These are phyloP conservation scores for Pachyseris speciosa DNA, from an alignment of 64 coral and sea anemone genomes.

Conservation along the genomic window DNA sequence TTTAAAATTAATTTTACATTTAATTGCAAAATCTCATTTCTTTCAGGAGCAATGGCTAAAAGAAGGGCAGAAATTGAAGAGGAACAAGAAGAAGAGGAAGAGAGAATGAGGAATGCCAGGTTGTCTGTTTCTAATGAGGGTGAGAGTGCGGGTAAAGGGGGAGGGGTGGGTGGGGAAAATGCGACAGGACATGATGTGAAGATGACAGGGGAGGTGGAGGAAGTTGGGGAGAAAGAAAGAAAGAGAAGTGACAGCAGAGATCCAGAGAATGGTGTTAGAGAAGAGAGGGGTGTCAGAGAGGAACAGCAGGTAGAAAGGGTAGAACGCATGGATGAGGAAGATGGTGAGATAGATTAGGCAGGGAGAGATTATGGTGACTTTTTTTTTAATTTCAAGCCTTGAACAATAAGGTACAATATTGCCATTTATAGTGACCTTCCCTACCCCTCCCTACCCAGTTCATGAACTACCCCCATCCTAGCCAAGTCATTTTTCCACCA, in stretches of 20 bases:
- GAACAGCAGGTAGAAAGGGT: constrained; percentile 26
- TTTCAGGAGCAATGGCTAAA: constrained; percentile 74
- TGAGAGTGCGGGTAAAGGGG: constrained; percentile 41
- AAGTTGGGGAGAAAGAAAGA: neutral
- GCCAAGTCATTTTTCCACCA: neutral
- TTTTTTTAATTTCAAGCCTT: neutral
- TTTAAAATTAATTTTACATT: neutral
- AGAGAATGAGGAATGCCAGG: constrained; percentile 47
- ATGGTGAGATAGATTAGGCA: constrained; percentile 14
- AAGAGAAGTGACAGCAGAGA: constrained; percentile 11
- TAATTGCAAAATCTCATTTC: neutral
- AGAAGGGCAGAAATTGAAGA: constrained; percentile 82
- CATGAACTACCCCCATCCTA: neutral
- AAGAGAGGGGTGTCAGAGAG: constrained; percentile 34
- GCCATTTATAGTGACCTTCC: too few species aligned
- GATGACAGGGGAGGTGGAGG: neutral
- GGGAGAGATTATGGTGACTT: neutral
- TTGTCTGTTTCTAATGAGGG: constrained; percentile 64
- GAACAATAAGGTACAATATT: too few species aligned
- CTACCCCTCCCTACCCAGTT: neutral
- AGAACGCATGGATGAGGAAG: constrained; percentile 48
- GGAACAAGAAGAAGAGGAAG: constrained; percentile 49
- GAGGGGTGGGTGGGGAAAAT: neutral
- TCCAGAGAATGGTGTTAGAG: constrained; percentile 46
- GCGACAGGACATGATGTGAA: constrained; percentile 31